These are phyloP conservation scores for Eupithecia tripunctaria DNA, from an alignment of 2,888 invertebrate genomes.

Conservation along the genomic window DNA sequence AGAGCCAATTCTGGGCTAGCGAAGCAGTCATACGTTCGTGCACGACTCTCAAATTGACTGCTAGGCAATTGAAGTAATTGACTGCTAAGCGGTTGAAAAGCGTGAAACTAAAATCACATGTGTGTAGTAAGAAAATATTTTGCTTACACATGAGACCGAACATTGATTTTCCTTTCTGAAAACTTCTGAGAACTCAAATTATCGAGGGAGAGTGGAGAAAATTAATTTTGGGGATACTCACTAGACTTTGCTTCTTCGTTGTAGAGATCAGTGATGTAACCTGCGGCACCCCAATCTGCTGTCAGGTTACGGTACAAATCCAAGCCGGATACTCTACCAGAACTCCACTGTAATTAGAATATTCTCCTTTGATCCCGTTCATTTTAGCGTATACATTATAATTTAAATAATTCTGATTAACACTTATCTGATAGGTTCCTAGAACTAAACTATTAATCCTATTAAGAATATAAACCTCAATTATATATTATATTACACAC, in stretches of 20 bases:
- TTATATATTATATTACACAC: neutral
- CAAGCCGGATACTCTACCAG: slow-evolving; percentile 72
- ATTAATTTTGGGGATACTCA: slow-evolving; percentile 47
- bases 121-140: neutral
- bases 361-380: neutral
- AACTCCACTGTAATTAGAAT: slow-evolving; percentile 54
- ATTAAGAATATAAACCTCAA: neutral
- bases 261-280: slow-evolving; percentile 89
- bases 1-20: neutral
- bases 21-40: neutral
- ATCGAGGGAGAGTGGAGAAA: neutral
- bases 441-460: neutral
- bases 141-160: neutral
- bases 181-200: neutral
- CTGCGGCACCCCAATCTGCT: slow-evolving; percentile 82
- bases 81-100: neutral
- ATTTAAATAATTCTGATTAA: neutral
- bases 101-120: neutral
- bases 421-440: neutral
- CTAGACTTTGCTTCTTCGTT: slow-evolving; percentile 86
- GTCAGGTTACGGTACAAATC: slow-evolving; percentile 80
- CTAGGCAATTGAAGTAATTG: neutral
- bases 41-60: too few species aligned
- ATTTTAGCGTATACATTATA: neutral
- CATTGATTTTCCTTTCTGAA: neutral